Percentiles rank a stretch among this genome's conserved stretches.
Evolutionary conservation across 2,113 vertebrate genomes (phyloP).

Genomic region (Tringa solitaria): DNA sequence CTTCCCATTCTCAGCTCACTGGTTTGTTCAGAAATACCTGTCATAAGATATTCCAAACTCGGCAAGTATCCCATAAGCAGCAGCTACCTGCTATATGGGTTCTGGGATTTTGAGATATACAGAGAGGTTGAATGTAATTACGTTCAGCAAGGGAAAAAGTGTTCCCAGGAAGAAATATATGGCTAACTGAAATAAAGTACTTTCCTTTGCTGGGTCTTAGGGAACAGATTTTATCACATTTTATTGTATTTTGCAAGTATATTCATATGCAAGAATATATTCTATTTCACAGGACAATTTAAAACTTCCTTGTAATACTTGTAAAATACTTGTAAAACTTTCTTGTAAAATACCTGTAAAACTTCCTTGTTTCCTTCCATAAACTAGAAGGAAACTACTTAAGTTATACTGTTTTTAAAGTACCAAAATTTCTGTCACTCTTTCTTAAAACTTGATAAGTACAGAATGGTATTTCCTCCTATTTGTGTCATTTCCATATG

Average conservation of each 20-base stretch:
- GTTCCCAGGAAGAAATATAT: neutral
- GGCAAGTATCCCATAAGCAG: neutral
- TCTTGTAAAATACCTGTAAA: neutral
- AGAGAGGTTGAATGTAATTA: neutral
- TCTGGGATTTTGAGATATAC: neutral
- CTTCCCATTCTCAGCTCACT: neutral
- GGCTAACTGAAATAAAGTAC: neutral
- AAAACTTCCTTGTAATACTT: neutral
- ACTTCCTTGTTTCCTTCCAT: neutral
- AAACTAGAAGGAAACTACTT: neutral
- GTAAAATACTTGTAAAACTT: neutral
- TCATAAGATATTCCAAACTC: neutral
- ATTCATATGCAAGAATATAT: neutral
- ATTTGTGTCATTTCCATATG: neutral
- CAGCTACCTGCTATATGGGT: neutral
- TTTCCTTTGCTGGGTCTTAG: neutral
- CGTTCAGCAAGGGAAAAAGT: neutral
- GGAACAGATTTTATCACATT: neutral
- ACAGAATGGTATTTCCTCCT: neutral
- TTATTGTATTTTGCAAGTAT: neutral
- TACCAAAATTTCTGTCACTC: neutral
- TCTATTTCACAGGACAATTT: neutral
- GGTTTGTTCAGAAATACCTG: neutral
- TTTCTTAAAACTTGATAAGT: neutral
- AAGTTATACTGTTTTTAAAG: neutral